phyloP scores from a whole-genome alignment of 2,113 vertebrate genomes.

The Canis aureus region DNA sequence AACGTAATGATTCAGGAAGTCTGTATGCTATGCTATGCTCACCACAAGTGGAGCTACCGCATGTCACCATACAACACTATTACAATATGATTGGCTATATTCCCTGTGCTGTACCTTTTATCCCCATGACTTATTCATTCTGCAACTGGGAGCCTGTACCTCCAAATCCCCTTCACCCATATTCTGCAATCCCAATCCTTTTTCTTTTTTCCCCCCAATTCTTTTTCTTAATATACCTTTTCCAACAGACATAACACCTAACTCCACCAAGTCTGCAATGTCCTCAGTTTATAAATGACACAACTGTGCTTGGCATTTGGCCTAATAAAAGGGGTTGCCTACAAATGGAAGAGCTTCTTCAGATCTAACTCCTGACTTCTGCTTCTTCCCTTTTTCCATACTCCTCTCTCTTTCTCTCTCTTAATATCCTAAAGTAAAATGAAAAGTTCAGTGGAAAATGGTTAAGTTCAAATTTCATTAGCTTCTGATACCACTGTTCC shows the following conservation, averaged over 20 bases:
- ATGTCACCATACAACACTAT: not conserved
- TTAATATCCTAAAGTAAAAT: conserved; percentile 72
- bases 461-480: conserved; percentile 85
- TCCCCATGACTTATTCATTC: not conserved
- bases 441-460: conserved; percentile 64
- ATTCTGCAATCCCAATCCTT: not conserved
- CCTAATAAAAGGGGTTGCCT: not conserved
- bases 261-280: not conserved
- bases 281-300: not conserved
- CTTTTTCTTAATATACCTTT: not conserved
- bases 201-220: not conserved
- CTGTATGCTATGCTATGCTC: not conserved
- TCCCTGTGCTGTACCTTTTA: not conserved
- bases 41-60: not conserved
- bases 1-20: not conserved
- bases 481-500: conserved; percentile 78
- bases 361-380: not conserved
- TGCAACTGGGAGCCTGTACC: too few species aligned
- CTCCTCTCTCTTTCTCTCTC: not conserved
- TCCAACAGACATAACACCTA: not conserved
- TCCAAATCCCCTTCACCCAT: not conserved
- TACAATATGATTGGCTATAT: not conserved
- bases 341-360: not conserved
- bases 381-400: not conserved
- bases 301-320: not conserved